Evolutionary conservation across 2,113 vertebrate species (phyloP).

Genomic region (Leptocoma aspasia): DNA sequence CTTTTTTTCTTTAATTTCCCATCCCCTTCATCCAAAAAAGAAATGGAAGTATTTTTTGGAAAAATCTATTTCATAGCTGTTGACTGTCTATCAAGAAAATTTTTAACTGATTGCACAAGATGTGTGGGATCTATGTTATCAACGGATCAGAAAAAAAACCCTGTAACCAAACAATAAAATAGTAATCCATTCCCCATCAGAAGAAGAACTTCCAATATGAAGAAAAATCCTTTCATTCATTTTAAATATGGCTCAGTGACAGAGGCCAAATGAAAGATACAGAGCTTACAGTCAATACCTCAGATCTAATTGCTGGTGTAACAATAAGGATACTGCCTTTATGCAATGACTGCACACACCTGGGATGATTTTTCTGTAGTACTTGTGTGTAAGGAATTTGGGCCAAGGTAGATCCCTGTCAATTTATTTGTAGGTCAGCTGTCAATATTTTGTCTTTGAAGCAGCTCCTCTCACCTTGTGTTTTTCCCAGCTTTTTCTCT

Average conservation of each 20-base stretch:
- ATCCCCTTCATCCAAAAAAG: neutral
- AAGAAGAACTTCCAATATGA: neutral
- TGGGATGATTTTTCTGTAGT: neutral
- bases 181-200: neutral
- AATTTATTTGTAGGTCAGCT: neutral
- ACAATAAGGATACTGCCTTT: neutral
- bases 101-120: neutral
- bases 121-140: neutral
- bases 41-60: neutral
- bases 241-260: neutral
- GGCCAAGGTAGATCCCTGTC: neutral
- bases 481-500: neutral
- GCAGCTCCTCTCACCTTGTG: neutral
- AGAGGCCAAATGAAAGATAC: neutral
- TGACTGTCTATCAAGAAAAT: neutral
- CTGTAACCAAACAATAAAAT: neutral
- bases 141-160: neutral
- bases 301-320: neutral
- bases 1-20: neutral
- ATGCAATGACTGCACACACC: neutral
- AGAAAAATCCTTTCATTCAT: constrained; percentile 25
- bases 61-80: neutral
- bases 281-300: neutral
- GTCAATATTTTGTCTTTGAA: constrained; percentile 2
- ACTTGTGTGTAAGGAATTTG: neutral